A percentile compares a stretch with the other conserved stretches of the same genome.
These are phyloP conservation scores for Melanchra persicariae DNA, from an alignment of 2,888 invertebrate genomes.

Conservation along the genomic window DNA sequence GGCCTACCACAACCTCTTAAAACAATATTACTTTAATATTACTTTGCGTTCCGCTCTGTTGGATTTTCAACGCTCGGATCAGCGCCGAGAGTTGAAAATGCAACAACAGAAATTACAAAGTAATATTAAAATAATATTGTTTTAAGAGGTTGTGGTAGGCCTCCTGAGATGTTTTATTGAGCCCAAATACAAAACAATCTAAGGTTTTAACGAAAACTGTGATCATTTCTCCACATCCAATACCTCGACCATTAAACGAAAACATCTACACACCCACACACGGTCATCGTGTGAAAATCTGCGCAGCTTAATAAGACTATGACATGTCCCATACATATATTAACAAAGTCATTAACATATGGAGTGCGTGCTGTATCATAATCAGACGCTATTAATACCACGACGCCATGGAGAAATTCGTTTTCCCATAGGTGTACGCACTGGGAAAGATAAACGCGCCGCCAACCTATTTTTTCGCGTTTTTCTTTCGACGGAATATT, in stretches of 20 bases:
- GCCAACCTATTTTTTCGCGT: too few species aligned
- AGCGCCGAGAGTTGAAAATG: too few species aligned
- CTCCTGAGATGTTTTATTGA: too few species aligned
- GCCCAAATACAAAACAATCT: not conserved
- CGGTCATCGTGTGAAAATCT: constrained; percentile 46
- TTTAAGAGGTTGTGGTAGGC: too few species aligned
- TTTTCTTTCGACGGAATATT: not conserved
- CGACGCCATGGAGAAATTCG: constrained; percentile 19
- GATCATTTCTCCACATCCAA: not conserved
- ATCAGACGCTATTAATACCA: constrained; percentile 42
- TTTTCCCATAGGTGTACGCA: constrained; percentile 30
- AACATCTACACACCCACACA: constrained; percentile 14
- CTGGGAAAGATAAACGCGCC: too few species aligned
- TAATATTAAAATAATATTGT: too few species aligned
- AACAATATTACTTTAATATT: too few species aligned
- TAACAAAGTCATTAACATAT: constrained; percentile 39
- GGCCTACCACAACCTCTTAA: too few species aligned
- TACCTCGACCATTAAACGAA: not conserved
- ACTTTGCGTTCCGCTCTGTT: too few species aligned
- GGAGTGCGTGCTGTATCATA: constrained; percentile 52
- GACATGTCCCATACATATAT: constrained; percentile 40
- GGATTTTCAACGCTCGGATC: too few species aligned
- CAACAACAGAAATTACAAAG: too few species aligned
- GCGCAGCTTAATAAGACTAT: constrained; percentile 33
- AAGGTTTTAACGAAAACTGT: not conserved